A percentile compares a stretch with the other conserved stretches of the same genome.
These are phyloP conservation scores for Drosophila atroscutellata DNA, from an alignment of 2,888 invertebrate species.

Conservation along the genomic window DNA sequence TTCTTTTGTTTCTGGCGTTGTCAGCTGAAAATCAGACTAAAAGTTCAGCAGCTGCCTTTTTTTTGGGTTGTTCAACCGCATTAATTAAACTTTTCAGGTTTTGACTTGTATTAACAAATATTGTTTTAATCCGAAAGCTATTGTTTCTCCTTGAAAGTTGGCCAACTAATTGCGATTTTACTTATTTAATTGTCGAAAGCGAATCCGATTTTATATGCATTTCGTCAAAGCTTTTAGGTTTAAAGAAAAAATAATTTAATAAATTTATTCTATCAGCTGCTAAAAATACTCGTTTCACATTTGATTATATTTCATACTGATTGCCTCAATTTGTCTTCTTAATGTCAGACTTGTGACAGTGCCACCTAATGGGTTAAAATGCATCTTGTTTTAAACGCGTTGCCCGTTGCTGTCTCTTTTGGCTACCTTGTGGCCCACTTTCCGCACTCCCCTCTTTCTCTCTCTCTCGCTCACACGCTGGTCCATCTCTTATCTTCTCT, in stretches of 20 bases:
- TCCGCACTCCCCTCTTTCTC: neutral
- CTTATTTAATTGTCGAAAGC: neutral
- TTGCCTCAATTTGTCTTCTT: neutral
- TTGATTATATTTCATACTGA: neutral
- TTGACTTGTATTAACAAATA: conserved; percentile 14
- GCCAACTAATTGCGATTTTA: neutral
- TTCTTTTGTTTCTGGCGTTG: conserved; percentile 5
- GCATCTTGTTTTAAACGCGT: conserved; percentile 29
- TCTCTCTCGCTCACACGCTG: neutral
- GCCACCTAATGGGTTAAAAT: conserved; percentile 49
- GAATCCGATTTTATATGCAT: neutral
- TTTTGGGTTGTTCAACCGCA: conserved; percentile 11
- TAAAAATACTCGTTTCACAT: neutral
- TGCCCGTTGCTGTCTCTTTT: conserved; percentile 13
- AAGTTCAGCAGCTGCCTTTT: conserved; percentile 27
- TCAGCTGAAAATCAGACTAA: conserved; percentile 39
- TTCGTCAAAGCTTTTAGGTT: neutral
- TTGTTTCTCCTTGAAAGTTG: neutral
- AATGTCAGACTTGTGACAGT: conserved; percentile 2
- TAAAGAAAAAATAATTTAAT: too few species aligned
- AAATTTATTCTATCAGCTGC: neutral
- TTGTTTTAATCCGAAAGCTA: neutral
- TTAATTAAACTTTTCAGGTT: conserved; percentile 41
- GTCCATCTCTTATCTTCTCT: neutral
- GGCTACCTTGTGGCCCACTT: neutral